Evolutionary conservation across 1,140 invertebrate species (phyloP), one percentile per base, ranked within the genome.

Genomic region (Choristoneura fumiferana): DNA sequence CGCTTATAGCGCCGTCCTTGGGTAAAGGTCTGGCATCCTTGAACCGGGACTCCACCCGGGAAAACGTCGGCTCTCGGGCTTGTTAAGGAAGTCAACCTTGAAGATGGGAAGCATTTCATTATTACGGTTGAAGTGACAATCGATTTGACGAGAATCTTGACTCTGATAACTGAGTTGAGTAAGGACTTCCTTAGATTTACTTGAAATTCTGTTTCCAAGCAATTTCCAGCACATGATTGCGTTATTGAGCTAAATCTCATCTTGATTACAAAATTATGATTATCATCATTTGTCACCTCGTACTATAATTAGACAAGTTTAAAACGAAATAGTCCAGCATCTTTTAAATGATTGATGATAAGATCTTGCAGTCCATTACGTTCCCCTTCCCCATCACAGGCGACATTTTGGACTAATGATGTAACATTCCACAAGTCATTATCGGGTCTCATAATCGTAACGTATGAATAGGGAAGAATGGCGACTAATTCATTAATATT

Each of bases 21-120:
- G 18, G 18, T 22, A 49, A 45, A 49, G 43, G 43, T 49, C 43
- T 49, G 17, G 43, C 10, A 49, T 49, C 43, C 43, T 49, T 49
- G 43, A 49, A 49, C 22, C 22, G n/a, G n/a, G n/a, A 29, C 5
- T 5, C 37, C 10, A 12, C 17, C 43, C 40, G 43, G 18, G 43
- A 22, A 49, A 49, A 22, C 22, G 43, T 49, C 43, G 43, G 18
- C 43, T 49, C 43, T 49, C 18, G 22, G 40, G 12, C 43, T 49
- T 33, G 22, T 33, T 49, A 49, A 17, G 43, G 18, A 22, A 49
- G 4, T 49, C 43, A 49, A 22, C 43, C 43, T 49, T 49, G 43
- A 49, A 49, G 43, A 17, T 22, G 18, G 22, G 22, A 29, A 29
- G 43, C 43, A 49, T 49, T 49, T 49, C 43, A 49, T 49, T 45